Evolutionary conservation across 1,140 invertebrate genomes (phyloP).

Genomic region (Drosophila takahashii): DNA sequence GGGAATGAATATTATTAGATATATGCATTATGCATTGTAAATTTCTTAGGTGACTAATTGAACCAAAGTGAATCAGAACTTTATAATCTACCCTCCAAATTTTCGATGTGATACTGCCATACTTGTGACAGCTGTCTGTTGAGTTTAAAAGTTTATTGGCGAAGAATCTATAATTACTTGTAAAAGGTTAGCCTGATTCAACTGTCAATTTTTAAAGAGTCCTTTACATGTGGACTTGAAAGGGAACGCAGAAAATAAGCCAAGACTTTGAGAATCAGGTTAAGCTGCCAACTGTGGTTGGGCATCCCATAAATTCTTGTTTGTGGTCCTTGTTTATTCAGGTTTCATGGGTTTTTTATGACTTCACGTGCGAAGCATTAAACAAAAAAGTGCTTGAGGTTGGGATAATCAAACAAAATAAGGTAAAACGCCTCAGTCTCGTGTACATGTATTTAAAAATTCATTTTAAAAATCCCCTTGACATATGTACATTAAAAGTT

Average conservation of each 20-base stretch:
- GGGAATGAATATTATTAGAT: too few relatives aligned
- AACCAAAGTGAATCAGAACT: background rate
- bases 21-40: too few relatives aligned
- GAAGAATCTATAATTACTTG: slow-evolving; percentile 26
- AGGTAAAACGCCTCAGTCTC: background rate
- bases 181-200: slow-evolving; percentile 17
- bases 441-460: slow-evolving; percentile 11
- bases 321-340: slow-evolving; percentile 31
- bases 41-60: background rate
- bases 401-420: background rate
- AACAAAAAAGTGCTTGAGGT: background rate
- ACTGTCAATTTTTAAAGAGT: background rate
- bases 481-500: background rate
- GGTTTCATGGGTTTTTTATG: slow-evolving; percentile 14
- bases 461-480: background rate
- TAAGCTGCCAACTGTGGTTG: background rate
- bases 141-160: slow-evolving; percentile 15
- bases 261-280: slow-evolving; percentile 4
- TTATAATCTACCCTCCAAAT: background rate
- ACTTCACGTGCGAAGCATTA: slow-evolving; percentile 12
- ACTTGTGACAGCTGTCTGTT: slow-evolving; percentile 26
- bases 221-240: background rate
- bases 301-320: slow-evolving; percentile 8
- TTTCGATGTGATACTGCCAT: background rate
- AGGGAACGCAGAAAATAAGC: background rate